These are phyloP conservation scores for Poeciliopsis retropinna DNA, from an alignment of 2,113 vertebrate genomes.

Conservation along the genomic window DNA sequence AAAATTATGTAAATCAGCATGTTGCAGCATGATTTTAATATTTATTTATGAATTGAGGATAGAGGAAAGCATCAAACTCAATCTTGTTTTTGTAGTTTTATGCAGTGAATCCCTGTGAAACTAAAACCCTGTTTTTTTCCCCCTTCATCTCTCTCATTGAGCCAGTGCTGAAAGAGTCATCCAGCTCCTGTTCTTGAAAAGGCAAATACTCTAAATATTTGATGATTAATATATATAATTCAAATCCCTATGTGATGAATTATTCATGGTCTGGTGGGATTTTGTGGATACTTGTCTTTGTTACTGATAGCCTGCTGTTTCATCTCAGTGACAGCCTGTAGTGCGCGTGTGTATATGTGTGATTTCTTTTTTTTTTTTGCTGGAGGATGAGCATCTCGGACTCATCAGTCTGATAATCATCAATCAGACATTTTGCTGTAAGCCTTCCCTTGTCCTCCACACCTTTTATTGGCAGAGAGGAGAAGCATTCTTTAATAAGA, in stretches of 20 bases:
- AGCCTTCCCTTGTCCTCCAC: background rate
- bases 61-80: background rate
- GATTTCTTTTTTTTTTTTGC: background rate
- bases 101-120: constrained; percentile 16
- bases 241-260: constrained; percentile 71
- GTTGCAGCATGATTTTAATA: constrained; percentile 1
- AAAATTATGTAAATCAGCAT: constrained; percentile 4
- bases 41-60: background rate
- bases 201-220: constrained; percentile 78
- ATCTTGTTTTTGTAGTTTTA: constrained; percentile 19
- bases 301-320: constrained; percentile 62
- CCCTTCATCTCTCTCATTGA: constrained; percentile 14
- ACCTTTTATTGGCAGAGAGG: background rate
- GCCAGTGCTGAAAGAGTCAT: constrained; percentile 38
- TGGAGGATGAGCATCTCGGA: background rate
- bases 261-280: constrained; percentile 69
- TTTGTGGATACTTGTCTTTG: constrained; percentile 77
- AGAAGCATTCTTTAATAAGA: constrained; percentile 3
- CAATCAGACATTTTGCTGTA: background rate
- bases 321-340: constrained; percentile 25
- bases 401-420: background rate
- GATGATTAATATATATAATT: constrained; percentile 78
- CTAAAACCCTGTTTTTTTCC: constrained; percentile 17
- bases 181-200: constrained; percentile 56
- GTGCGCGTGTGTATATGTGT: constrained; percentile 5